These are phyloP conservation scores for Pontoporia blainvillei DNA, from an alignment of 2,113 vertebrate species.

Conservation along the genomic window DNA sequence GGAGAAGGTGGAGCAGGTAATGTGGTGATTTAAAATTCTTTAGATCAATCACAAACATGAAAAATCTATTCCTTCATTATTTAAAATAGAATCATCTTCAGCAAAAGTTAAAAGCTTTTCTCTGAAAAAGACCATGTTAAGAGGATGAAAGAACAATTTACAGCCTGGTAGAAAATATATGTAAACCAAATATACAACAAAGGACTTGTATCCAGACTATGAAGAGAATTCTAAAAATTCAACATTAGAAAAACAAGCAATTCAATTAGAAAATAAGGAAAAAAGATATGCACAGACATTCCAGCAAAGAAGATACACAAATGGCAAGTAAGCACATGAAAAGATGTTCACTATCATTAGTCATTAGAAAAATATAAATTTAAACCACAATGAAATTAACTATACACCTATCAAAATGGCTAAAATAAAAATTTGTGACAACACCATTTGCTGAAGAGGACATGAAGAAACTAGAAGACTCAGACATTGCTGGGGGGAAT, in stretches of 20 bases:
- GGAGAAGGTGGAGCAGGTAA: neutral
- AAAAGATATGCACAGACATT: neutral
- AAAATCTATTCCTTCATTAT: neutral
- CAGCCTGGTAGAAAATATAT: neutral
- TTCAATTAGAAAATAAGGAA: neutral
- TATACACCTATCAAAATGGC: neutral
- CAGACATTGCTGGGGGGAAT: neutral
- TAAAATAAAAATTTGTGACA: neutral
- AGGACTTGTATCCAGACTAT: neutral
- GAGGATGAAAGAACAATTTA: neutral
- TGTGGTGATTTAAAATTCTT: constrained; percentile 19
- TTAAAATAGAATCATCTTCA: constrained; percentile 25
- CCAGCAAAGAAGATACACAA: neutral
- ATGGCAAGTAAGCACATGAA: neutral
- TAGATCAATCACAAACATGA: neutral
- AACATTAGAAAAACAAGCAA: neutral
- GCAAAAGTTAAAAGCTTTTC: constrained; percentile 33
- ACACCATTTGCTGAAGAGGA: neutral
- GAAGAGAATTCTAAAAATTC: constrained; percentile 22
- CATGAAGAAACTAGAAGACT: neutral
- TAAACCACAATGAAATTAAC: neutral
- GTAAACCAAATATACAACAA: neutral
- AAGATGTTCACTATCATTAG: neutral
- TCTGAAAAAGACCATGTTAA: neutral
- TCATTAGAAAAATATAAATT: neutral